Conservation (phyloP, 2,113 vertebrate genomes). For the Vimba vimba region DNA sequence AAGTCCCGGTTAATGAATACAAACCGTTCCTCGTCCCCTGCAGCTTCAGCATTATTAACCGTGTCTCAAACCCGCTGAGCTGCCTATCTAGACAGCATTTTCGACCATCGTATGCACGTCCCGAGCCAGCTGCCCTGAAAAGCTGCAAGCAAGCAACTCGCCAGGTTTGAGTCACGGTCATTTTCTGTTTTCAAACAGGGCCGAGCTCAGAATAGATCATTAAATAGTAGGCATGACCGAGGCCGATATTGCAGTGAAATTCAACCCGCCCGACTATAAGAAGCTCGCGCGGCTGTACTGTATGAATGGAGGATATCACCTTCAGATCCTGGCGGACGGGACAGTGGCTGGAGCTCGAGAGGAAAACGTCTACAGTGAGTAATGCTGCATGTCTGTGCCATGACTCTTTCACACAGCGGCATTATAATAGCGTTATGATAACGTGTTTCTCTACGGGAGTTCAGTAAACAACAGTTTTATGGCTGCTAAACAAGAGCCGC, state of each 20-base stretch:
- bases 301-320: conserved; percentile 90
- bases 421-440: background rate
- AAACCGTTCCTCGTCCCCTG: background rate
- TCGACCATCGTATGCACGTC: background rate
- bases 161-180: background rate
- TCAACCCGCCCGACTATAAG: conserved; percentile 77
- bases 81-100: background rate
- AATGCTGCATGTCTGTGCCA: background rate
- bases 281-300: conserved; percentile 88
- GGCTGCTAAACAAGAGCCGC: too few relatives aligned
- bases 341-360: conserved; percentile 86
- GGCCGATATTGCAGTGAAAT: conserved; percentile 71
- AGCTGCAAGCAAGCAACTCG: background rate
- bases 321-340: conserved; percentile 86
- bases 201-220: background rate
- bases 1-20: background rate
- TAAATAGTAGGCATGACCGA: conserved; percentile 76
- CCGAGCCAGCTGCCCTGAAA: background rate
- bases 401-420: background rate
- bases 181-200: background rate
- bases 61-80: background rate
- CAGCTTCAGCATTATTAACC: background rate
- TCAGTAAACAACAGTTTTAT: too few relatives aligned
- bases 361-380: conserved; percentile 87
- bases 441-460: background rate